Base-by-base conservation (phyloP, 2,797 vertebrate species). In the Dipus sagitta region DNA sequence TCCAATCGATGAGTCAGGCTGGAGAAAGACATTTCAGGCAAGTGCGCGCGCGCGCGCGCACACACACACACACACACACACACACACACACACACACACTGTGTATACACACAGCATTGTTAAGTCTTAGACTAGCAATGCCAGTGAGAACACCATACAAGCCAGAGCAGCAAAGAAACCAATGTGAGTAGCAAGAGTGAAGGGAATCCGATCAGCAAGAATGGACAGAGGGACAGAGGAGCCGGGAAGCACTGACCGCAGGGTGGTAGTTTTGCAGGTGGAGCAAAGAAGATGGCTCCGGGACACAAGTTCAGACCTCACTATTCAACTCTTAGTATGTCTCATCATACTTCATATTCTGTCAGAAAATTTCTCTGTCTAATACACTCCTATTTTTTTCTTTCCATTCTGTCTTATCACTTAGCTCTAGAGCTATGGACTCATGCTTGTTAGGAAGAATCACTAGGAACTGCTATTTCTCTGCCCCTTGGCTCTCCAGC, bases 381-480 rank as follows among this genome's bases (percentile, higher is more conserved):
- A 47, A 71, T 28, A 38, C 68, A 13, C 13, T 72, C 58, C 77
- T 90, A 17, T 65, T 24, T 42, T 93, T 90, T 62, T 38, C 20
- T 91, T 58, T 82, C 38, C 6, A 42, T 71, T 94, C 4, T n/a
- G 32, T 54, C 14, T 91, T 76, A 5, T 6, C 71, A 65, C 30
- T 62, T 85, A 87, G 32, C 92, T 91, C 58, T 76, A 87, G 60
- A 62, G 23, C 42, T 75, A 13, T 79, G 21, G 81, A 67, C 62
- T 81, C 30, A 32, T 62, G 68, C 60, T 88, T 58, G 5, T 62
- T 92, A 81, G n/a, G 6, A 5, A 75, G 71, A 17, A 70, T 90
- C 64, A 21, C 42, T 60, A 17, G 93, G 64, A 75, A 30, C 9
- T 23, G n/a, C 77, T 80, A 0, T 26, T 86, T 9, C 60, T 88